These are phyloP conservation scores for Diaprepes abbreviatus DNA, from an alignment of 2,888 invertebrate genomes.

Conservation along the genomic window DNA sequence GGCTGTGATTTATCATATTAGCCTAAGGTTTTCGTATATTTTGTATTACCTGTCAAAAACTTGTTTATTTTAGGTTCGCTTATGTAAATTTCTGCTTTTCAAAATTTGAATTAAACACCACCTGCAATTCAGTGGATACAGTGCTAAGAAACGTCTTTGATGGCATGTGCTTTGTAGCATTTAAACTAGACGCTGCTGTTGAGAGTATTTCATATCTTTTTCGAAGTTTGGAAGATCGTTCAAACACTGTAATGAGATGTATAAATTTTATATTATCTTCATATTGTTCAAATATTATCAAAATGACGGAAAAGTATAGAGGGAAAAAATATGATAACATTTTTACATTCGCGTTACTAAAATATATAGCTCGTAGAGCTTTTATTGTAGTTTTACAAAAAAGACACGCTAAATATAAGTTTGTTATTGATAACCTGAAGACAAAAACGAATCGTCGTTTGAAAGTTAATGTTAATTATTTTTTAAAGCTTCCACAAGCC, in stretches of 20 bases:
- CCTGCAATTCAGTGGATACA: conserved; percentile 14
- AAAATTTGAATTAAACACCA: conserved; percentile 32
- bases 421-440: conserved; percentile 8
- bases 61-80: conserved; percentile 31
- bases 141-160: conserved; percentile 38
- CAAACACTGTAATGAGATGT: neutral
- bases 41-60: too few relatives aligned
- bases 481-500: conserved; percentile 17
- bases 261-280: conserved; percentile 9
- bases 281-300: conserved; percentile 16
- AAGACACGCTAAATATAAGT: conserved; percentile 20
- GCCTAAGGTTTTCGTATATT: too few relatives aligned
- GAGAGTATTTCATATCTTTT: conserved; percentile 28
- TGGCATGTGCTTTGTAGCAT: conserved; percentile 41
- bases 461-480: conserved; percentile 2
- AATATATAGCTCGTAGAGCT: conserved; percentile 29
- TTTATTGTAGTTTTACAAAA: conserved; percentile 33
- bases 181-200: conserved; percentile 31
- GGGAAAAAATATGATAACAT: conserved; percentile 18
- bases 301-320: conserved; percentile 9
- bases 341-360: conserved; percentile 10
- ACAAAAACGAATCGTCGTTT: neutral
- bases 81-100: conserved; percentile 29
- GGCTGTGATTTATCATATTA: too few relatives aligned
- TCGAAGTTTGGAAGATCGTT: neutral